Percentiles rank a stretch among this genome's conserved stretches.
These are phyloP conservation scores for Agrilus biguttatus DNA, from an alignment of 2,888 invertebrate species.

Conservation along the genomic window DNA sequence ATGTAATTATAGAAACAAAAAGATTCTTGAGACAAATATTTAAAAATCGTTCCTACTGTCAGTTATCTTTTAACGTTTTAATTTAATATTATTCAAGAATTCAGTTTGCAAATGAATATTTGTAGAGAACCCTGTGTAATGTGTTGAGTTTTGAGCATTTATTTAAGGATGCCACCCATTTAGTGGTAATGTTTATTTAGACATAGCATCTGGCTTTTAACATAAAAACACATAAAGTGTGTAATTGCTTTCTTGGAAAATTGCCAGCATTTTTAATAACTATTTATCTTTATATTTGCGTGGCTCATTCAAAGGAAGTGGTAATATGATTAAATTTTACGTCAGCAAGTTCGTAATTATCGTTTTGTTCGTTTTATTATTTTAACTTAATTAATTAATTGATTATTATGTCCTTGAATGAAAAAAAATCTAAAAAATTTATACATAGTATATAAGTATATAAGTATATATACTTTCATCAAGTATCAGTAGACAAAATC, in stretches of 20 bases:
- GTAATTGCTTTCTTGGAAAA: too few relatives aligned
- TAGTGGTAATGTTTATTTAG: not conserved
- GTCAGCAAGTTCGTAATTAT: not conserved
- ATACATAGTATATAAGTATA: too few relatives aligned
- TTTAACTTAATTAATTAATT: not conserved
- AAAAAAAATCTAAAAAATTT: too few relatives aligned
- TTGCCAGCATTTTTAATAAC: not conserved
- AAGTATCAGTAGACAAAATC: too few relatives aligned
- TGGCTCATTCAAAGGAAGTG: not conserved
- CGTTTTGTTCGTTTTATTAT: not conserved
- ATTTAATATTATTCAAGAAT: too few relatives aligned
- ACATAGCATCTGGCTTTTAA: not conserved
- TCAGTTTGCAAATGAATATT: too few relatives aligned
- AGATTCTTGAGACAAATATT: too few relatives aligned
- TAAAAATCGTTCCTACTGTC: too few relatives aligned
- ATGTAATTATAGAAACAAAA: too few relatives aligned
- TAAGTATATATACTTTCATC: too few relatives aligned
- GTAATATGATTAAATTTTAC: not conserved
- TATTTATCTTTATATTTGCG: not conserved
- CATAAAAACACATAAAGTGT: too few relatives aligned
- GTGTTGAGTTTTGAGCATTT: not conserved
- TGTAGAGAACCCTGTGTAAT: not conserved
- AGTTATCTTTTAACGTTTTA: too few relatives aligned
- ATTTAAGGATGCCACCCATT: slow-evolving; percentile 1
- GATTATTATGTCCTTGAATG: not conserved